Base-by-base conservation (phyloP, 2,797 vertebrate genomes). In the Lacerta agilis region DNA sequence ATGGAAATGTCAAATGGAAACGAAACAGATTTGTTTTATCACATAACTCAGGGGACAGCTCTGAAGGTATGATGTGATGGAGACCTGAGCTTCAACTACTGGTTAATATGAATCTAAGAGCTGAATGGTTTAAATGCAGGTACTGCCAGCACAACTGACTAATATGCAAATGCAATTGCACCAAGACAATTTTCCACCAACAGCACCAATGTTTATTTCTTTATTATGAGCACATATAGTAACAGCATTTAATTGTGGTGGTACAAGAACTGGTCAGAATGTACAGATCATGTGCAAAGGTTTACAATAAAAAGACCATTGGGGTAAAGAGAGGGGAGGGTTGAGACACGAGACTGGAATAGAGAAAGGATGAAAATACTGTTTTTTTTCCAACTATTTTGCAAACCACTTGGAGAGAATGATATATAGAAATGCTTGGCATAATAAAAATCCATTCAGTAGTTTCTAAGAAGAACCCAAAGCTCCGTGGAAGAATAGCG, bases 11-110 rank as follows among this genome's bases (percentile, higher is more conserved):
- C 64, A 86, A 9, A 66, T 25, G 20, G 85, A 76, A 94, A 82
- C 8, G 86, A 89, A 79, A 10, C 18, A 90, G 25, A 69, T 90
- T 15, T 88, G 3, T 86, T 81, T 66, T 75, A 85, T 90, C 81
- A 66, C 2, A 78, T 38, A 81, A 72, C 61, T 84, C 0, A 1
- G 61, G 36, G 86, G 88, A 4, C 20, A 90, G 8, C 18, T 69
- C 15, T 64, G 41, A 92, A 87, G 15, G 85, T 71, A 5, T 0
- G 5, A 15, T n/a, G 79, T n/a, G 38, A 75, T 49, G 73, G 79
- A 89, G 80, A 73, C 4, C 13, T 67, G 2, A 81, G 4, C 23
- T 88, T 88, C 29, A 2, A 33, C 73, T 76, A 67, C 49, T 82
- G 18, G 7, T 10, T 77, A 15, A 38, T 67, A 29, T 41, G 27